phyloP scores from a whole-genome alignment of 2,888 invertebrate genomes.

The Luperina nickerlii region DNA sequence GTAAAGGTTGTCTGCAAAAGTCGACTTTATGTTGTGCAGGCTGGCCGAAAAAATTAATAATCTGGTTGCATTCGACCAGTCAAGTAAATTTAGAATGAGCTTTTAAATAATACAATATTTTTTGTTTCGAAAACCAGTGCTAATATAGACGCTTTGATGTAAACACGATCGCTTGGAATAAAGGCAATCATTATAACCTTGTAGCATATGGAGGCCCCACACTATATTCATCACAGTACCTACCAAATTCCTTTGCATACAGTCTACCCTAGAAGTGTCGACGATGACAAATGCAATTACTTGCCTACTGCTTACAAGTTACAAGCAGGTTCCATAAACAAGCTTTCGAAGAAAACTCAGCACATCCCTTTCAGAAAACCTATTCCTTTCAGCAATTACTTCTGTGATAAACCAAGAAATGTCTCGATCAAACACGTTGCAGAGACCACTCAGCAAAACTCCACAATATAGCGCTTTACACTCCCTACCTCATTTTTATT shows the following conservation, averaged over 20 bases:
- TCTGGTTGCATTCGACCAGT: too few relatives aligned
- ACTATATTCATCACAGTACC: neutral
- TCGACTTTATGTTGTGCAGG: too few relatives aligned
- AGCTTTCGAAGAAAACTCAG: neutral
- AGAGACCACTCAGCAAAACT: slow-evolving; percentile 63
- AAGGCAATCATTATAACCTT: too few relatives aligned
- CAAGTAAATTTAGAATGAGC: too few relatives aligned
- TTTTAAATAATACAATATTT: too few relatives aligned
- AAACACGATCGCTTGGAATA: too few relatives aligned
- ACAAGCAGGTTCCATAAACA: neutral
- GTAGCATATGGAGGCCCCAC: too few relatives aligned
- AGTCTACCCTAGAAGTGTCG: too few relatives aligned
- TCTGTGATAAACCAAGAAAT: slow-evolving; percentile 46
- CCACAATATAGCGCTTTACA: slow-evolving; percentile 72
- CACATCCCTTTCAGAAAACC: slow-evolving; percentile 6
- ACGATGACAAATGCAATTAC: neutral
- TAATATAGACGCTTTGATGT: too few relatives aligned
- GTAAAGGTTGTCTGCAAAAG: too few relatives aligned
- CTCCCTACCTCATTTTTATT: slow-evolving; percentile 78
- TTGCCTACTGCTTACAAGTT: neutral
- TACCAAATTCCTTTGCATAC: neutral
- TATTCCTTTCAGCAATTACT: slow-evolving; percentile 35
- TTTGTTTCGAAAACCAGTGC: too few relatives aligned
- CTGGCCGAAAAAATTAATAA: too few relatives aligned
- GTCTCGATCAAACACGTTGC: slow-evolving; percentile 59